Conservation (phyloP, 2,797 vertebrate species). For the Bucorvus abyssinicus region DNA sequence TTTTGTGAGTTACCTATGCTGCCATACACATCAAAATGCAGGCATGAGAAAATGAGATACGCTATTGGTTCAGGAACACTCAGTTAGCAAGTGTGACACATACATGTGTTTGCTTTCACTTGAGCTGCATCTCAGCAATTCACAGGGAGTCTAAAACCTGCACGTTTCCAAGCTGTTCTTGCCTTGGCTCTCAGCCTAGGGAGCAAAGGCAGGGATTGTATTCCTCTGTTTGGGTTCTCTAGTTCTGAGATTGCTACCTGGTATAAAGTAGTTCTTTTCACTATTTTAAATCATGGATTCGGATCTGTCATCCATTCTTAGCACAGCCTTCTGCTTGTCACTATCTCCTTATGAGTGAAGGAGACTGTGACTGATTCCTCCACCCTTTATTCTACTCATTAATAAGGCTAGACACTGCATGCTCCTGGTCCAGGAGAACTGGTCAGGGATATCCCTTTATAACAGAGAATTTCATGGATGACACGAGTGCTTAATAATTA, state of each 20-base stretch:
- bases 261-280: not conserved
- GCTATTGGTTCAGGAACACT: not conserved
- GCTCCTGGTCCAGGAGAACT: not conserved
- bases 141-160: not conserved
- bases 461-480: not conserved
- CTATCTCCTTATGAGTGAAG: not conserved
- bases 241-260: not conserved
- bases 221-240: not conserved
- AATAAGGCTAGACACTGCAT: not conserved
- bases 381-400: not conserved
- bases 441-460: not conserved
- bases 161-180: not conserved
- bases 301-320: not conserved
- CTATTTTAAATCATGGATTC: not conserved
- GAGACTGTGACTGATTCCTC: not conserved
- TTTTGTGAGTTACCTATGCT: not conserved
- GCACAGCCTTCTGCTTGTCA: not conserved
- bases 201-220: not conserved
- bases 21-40: not conserved
- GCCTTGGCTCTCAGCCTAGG: not conserved
- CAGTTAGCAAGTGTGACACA: not conserved
- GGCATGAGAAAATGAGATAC: not conserved
- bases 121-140: not conserved
- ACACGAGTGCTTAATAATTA: not conserved
- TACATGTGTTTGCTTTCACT: accelerated